Evolutionary conservation across 2,113 vertebrate genomes (phyloP).

Genomic region (Pedionomus torquatus): DNA sequence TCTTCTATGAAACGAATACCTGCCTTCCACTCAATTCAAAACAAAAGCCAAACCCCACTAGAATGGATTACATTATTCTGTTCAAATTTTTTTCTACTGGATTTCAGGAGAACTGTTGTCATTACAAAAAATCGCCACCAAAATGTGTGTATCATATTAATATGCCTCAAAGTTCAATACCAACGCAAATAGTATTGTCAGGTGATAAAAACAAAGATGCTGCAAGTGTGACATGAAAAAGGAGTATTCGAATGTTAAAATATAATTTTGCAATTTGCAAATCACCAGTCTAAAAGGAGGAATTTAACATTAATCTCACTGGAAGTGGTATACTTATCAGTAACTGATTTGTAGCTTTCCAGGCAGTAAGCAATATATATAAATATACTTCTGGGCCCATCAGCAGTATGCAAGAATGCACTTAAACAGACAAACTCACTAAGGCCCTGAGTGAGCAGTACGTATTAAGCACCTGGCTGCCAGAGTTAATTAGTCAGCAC

Average conservation of each 20-base stretch:
- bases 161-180: constrained; percentile 20
- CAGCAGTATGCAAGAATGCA: constrained; percentile 36
- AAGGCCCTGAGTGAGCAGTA: not conserved
- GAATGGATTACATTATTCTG: not conserved
- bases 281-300: constrained; percentile 21
- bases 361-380: constrained; percentile 48
- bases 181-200: not conserved
- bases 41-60: not conserved
- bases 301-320: constrained; percentile 57
- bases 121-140: not conserved
- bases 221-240: constrained; percentile 1
- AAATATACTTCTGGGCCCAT: constrained; percentile 44
- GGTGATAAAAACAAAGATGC: constrained; percentile 42
- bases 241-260: not conserved
- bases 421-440: not conserved
- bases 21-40: not conserved
- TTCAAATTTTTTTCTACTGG: not conserved
- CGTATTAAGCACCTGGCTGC: constrained; percentile 45
- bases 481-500: not conserved
- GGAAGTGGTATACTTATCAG: constrained; percentile 46
- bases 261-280: constrained; percentile 60
- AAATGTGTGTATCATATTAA: not conserved
- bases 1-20: not conserved
- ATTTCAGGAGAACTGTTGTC: not conserved
- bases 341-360: constrained; percentile 57